Percentiles rank a stretch among this genome's conserved stretches.
Conservation (phyloP, 2,797 vertebrate genomes). For the Arnoldichthys spilopterus region DNA sequence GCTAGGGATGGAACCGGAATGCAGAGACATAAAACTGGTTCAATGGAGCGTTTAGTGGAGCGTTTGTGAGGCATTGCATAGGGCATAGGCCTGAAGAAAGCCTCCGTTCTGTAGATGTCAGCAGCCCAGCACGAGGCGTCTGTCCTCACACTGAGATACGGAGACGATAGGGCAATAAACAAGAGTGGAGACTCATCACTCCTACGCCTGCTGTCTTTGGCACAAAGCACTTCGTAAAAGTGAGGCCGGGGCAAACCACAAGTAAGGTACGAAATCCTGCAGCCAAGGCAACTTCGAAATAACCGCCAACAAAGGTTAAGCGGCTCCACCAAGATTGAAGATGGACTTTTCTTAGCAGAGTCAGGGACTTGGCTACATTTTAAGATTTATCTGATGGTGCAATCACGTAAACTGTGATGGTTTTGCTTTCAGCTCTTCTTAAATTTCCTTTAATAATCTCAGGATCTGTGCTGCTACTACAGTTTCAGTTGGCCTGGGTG, state of each 20-base stretch:
- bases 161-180: slow-evolving; percentile 60
- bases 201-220: slow-evolving; percentile 55
- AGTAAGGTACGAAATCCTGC: slow-evolving; percentile 56
- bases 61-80: slow-evolving; percentile 56
- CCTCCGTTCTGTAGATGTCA: slow-evolving; percentile 51
- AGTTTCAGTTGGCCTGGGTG: neutral
- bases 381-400: slow-evolving; percentile 6
- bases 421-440: slow-evolving; percentile 5
- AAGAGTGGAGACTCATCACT: slow-evolving; percentile 49
- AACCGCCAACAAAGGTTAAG: slow-evolving; percentile 42
- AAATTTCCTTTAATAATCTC: slow-evolving; percentile 11
- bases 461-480: neutral
- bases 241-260: slow-evolving; percentile 47
- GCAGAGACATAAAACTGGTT: slow-evolving; percentile 50
- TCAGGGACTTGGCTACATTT: slow-evolving; percentile 17
- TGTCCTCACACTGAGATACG: slow-evolving; percentile 52
- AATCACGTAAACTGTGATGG: neutral
- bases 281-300: slow-evolving; percentile 53
- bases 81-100: slow-evolving; percentile 42
- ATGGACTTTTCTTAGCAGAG: slow-evolving; percentile 3
- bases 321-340: slow-evolving; percentile 12
- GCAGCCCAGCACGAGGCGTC: slow-evolving; percentile 52
- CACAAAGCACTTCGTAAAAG: slow-evolving; percentile 29
- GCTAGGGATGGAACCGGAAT: slow-evolving; percentile 45
- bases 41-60: slow-evolving; percentile 48